phyloP scores from a whole-genome alignment of 2,113 vertebrate species.

The Rhadina sibilatrix region DNA sequence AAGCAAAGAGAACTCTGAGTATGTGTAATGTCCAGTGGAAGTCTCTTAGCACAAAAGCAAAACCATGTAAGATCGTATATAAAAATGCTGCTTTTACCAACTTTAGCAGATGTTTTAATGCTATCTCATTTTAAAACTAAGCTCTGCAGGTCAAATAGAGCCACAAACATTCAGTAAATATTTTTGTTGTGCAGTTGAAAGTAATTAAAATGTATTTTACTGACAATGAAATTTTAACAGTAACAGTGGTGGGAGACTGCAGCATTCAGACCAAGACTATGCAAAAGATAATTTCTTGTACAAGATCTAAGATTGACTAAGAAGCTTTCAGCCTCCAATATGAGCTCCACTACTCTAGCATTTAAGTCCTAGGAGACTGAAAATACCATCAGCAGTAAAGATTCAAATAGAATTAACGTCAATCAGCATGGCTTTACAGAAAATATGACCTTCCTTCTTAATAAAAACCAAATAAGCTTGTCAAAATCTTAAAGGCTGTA shows the following conservation, averaged over 20 bases:
- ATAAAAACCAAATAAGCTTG: background rate
- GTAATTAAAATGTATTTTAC: background rate
- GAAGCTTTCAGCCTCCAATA: background rate
- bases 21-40: background rate
- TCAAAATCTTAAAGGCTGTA: background rate
- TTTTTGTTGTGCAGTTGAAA: background rate
- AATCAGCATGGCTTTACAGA: background rate
- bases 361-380: background rate
- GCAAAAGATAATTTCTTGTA: background rate
- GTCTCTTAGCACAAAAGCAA: background rate
- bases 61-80: background rate
- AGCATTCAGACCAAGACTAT: background rate
- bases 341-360: background rate
- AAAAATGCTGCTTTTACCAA: background rate
- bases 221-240: background rate
- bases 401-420: background rate
- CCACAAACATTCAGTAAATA: background rate
- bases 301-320: background rate
- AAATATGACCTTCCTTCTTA: conserved; percentile 9
- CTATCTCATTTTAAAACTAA: background rate
- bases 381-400: background rate
- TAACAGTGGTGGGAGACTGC: background rate
- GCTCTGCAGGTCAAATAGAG: background rate
- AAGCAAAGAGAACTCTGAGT: background rate
- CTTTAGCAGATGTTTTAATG: background rate